Evolutionary conservation across 1,140 invertebrate genomes (phyloP), one percentile per base, ranked within the genome.

Genomic region (Magallana gigas): DNA sequence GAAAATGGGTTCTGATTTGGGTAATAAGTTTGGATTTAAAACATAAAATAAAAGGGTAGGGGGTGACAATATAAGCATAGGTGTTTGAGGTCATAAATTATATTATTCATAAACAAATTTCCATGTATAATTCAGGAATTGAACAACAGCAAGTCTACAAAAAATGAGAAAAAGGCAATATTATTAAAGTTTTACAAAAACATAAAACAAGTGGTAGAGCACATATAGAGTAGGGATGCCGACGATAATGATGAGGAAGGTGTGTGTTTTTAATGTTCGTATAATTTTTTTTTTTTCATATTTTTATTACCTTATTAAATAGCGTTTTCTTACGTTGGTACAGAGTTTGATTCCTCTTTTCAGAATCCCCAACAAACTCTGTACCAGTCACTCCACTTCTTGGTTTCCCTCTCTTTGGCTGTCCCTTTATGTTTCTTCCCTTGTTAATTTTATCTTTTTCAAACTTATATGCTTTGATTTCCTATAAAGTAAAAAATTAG

Each of bases 251-350:
- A 64, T 16, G 60, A 16, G 60, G 12, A 64, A 18, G 60, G 14
- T 64, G 14, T 16, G 60, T 64, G 6, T 64, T 64, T 64, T 64
- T 64, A 16, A 64, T 64, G 60, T 64, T 16, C 60, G 60, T 64
- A 64, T 64, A 64, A 64, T 64, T 64, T 64, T 4, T 8, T 64
- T 64, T 64, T 64, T 5, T 64, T 64, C 60, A 64, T 64, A 64
- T 16, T 64, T 64, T 64, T 64, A 64, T 64, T 16, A 64, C 60
- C 60, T 14, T 18, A 16, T 64, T 64, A 64, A 64, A 64, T 16
- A 64, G 60, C 16, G 60, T 64, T 64, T 64, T 62, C 14, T 64
- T 64, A 14, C 60, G 60, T 64, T 64, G 60, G 60, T 64, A 64
- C 60, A 64, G 60, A 62, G 60, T 62, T 62, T 62, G 60, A 1